Evolutionary conservation across 2,113 vertebrate genomes (phyloP), one percentile per base, ranked within the genome.

Genomic region (Peucedramus taeniatus): DNA sequence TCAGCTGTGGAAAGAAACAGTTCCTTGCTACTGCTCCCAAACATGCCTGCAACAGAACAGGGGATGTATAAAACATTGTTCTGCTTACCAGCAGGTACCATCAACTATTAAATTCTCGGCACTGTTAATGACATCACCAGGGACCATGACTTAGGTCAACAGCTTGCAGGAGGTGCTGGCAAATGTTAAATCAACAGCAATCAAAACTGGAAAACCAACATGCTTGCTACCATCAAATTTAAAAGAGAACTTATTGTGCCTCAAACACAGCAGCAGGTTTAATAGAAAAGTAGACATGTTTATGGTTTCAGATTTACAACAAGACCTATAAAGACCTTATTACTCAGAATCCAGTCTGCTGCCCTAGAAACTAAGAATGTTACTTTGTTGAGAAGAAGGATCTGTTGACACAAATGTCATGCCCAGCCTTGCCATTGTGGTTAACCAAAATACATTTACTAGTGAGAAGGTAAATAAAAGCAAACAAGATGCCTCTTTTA

Each of bases 281-380:
- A 98, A 98, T 91, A 98, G 97, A 97, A 98, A 97, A 97, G 97
- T 90, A 98, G 98, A 96, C 97, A 97, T 97, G 97, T 98, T 98
- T 98, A 98, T 98, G 96, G 98, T 94, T 97, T 95, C 89, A 98
- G 97, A 98, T 98, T 98, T 98, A 98, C 97, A 97, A 96, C 97
- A 96, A 74, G 95, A 81, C 97, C 98, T 98, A 98, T 98, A 98
- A 98, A 98, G 97, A 98, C 95, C 97, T 98, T 98, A 98, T 98
- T 98, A 97, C 97, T 97, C 97, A 98, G 97, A 98, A 98, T 97
- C 97, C 97, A 98, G 98, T 98, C 98, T 98, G 97, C 98, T 98
- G 94, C 97, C 98, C 97, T 97, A 98, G 98, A 98, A 98, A 98
- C 98, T 97, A 98, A 98, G 97, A 98, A 98, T 97, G 97, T 97